These are phyloP conservation scores for Scolopax bukidnonensis DNA, from an alignment of 2,797 vertebrate genomes.

Conservation along the genomic window DNA sequence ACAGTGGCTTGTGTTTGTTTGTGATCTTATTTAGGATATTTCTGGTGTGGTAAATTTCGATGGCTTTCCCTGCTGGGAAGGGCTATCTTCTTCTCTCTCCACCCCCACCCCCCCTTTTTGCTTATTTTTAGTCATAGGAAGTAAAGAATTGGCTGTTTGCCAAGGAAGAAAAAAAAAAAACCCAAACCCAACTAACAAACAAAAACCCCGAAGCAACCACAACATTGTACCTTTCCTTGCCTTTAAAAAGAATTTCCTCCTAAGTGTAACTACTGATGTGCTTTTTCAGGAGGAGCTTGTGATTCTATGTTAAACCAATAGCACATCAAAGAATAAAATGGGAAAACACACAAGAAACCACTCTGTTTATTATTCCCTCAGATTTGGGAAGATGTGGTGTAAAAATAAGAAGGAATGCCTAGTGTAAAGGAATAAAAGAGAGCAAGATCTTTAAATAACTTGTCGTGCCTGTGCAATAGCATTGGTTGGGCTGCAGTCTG, in stretches of 20 bases:
- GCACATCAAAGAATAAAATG: neutral
- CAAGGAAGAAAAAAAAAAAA: neutral
- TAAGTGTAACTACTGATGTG: neutral
- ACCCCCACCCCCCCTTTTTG: neutral
- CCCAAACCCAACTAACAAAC: neutral
- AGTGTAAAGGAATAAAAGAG: neutral
- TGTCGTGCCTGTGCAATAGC: neutral
- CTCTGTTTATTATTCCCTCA: conserved; percentile 13
- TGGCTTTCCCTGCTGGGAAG: neutral
- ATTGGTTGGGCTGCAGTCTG: neutral
- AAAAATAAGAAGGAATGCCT: neutral
- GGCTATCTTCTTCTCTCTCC: neutral
- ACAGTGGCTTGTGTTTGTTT: neutral
- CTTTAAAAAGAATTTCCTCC: neutral
- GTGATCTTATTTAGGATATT: neutral
- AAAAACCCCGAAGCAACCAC: neutral
- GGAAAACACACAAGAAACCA: too few relatives aligned
- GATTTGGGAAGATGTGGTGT: neutral
- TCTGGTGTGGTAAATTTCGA: neutral
- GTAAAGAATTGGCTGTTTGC: conserved; percentile 9
- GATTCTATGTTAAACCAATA: neutral
- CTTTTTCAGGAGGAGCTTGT: neutral
- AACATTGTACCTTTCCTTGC: conserved; percentile 5
- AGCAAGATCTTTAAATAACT: neutral
- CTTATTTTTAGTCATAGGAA: conserved; percentile 42